These are phyloP conservation scores for Saturnia japonica DNA, from an alignment of 2,888 invertebrate genomes.

Conservation along the genomic window DNA sequence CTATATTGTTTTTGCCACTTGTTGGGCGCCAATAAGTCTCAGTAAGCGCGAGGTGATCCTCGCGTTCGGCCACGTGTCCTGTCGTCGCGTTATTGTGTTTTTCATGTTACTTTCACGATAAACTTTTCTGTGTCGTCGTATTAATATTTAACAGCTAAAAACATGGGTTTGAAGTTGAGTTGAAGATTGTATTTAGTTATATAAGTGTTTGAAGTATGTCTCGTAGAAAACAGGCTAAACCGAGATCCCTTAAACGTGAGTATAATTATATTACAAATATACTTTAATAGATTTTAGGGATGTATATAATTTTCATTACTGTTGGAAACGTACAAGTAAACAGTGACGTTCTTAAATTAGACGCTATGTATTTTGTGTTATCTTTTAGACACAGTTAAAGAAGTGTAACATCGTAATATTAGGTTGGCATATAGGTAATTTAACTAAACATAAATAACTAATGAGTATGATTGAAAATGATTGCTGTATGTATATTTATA, in stretches of 20 bases:
- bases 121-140: constrained; percentile 49
- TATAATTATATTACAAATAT: constrained; percentile 30
- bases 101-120: constrained; percentile 51
- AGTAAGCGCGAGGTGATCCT: constrained; percentile 72
- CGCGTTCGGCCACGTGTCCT: constrained; percentile 58
- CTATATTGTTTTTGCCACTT: constrained; percentile 76
- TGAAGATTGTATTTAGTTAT: constrained; percentile 3
- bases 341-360: neutral
- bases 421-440: too few species aligned
- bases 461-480: too few species aligned
- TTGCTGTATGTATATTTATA: too few species aligned
- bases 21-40: constrained; percentile 78
- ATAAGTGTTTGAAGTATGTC: constrained; percentile 73
- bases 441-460: too few species aligned
- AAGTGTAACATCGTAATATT: too few species aligned
- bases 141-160: neutral
- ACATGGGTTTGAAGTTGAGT: constrained; percentile 3
- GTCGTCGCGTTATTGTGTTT: constrained; percentile 33
- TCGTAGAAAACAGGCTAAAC: constrained; percentile 87
- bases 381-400: too few species aligned
- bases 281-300: neutral
- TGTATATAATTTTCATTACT: neutral
- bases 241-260: constrained; percentile 87
- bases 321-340: neutral
- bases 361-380: neutral